A percentile compares a stretch with the other conserved stretches of the same genome.
Conservation (phyloP, 2,113 vertebrate genomes). For the Siphamia tubifer region DNA sequence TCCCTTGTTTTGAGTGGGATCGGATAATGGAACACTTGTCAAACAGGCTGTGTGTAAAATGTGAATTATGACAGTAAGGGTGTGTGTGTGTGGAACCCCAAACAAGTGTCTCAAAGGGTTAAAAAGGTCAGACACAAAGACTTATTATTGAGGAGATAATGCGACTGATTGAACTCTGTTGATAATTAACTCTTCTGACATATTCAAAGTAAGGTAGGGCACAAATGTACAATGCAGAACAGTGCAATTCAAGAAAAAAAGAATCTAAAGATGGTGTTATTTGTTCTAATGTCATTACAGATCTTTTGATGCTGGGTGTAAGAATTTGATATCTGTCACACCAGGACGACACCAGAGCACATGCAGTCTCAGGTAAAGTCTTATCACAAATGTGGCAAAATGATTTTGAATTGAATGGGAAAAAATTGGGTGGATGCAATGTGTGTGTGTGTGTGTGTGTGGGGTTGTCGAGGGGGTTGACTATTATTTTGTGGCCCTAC, state of each 20-base stretch:
- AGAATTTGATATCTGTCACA: conserved; percentile 17
- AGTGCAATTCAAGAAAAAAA: too few species aligned
- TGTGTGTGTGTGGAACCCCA: not conserved
- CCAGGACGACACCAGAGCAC: conserved; percentile 60
- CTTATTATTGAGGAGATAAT: too few species aligned
- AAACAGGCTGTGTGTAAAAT: conserved; percentile 13
- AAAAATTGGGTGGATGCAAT: too few species aligned
- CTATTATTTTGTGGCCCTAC: too few species aligned
- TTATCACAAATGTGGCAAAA: not conserved
- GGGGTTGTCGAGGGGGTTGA: too few species aligned
- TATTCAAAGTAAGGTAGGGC: too few species aligned
- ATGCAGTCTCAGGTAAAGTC: conserved; percentile 81
- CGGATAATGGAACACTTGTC: conserved; percentile 54
- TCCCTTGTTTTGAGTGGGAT: conserved; percentile 47
- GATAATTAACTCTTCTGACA: too few species aligned
- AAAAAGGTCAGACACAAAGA: not conserved
- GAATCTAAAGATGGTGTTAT: not conserved
- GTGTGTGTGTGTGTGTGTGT: too few species aligned
- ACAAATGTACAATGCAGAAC: too few species aligned
- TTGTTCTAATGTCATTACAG: conserved; percentile 39
- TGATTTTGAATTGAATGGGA: too few species aligned
- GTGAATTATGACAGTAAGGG: conserved; percentile 8
- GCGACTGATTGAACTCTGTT: too few species aligned
- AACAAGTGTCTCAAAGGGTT: not conserved
- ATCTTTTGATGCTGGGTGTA: conserved; percentile 28